Conservation (phyloP, 2,888 invertebrate genomes). For the Disparrhopalites patrizii region DNA sequence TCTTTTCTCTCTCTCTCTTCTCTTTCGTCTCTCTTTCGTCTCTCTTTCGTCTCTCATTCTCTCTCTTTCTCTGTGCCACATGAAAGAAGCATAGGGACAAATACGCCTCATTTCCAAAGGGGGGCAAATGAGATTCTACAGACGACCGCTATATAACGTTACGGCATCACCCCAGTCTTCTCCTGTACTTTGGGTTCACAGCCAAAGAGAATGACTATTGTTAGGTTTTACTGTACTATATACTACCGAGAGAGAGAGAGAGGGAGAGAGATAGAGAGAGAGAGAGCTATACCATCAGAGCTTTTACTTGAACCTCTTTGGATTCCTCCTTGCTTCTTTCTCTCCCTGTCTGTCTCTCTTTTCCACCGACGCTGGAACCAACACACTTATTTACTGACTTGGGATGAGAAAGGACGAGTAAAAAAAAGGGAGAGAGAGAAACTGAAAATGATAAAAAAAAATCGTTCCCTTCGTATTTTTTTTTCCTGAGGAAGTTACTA, state of each 20-base stretch:
- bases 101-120: constrained; percentile 19
- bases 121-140: constrained; percentile 20
- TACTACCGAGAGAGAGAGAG: no score
- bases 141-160: background rate
- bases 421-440: background rate
- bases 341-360: no score
- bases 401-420: background rate
- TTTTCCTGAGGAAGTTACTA: no score
- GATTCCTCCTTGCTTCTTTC: no score
- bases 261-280: no score
- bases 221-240: background rate
- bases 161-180: constrained; percentile 1
- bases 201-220: constrained; percentile 4
- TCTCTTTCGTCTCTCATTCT: background rate
- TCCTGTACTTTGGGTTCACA: background rate
- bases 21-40: background rate
- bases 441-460: constrained; percentile 4
- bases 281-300: no score
- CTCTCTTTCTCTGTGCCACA: background rate
- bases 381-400: background rate
- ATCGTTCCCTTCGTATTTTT: background rate
- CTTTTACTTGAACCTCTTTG: no score
- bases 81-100: constrained; percentile 14
- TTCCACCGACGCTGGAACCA: no score
- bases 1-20: background rate